These are phyloP conservation scores for Epinotia brunnichana DNA, from an alignment of 2,888 invertebrate genomes.

Conservation along the genomic window DNA sequence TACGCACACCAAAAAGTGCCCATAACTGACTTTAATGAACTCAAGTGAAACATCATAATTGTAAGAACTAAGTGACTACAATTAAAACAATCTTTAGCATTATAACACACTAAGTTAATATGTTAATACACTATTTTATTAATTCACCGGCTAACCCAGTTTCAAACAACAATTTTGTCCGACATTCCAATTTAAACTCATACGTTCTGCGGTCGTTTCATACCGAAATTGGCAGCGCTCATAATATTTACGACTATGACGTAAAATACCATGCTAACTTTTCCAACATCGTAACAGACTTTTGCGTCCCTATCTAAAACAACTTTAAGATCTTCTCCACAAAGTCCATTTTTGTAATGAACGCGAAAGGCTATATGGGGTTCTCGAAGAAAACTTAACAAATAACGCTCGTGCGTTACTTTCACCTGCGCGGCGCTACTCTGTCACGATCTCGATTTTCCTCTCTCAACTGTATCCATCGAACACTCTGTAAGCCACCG, in stretches of 20 bases:
- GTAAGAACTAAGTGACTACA: too few species aligned
- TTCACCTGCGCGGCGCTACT: conserved; percentile 31
- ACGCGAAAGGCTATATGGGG: background rate
- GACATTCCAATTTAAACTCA: conserved; percentile 14
- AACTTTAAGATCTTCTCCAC: background rate
- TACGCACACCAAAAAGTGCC: too few species aligned
- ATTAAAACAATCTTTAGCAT: too few species aligned
- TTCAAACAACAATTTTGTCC: conserved; percentile 1
- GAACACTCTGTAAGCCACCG: conserved; percentile 9
- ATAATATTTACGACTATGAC: conserved; percentile 38
- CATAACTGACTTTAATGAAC: too few species aligned
- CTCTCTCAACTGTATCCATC: conserved; percentile 11
- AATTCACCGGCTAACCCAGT: conserved; percentile 18
- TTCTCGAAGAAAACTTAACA: conserved; percentile 10
- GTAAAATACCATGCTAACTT: conserved; percentile 15
- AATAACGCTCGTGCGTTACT: conserved; percentile 35
- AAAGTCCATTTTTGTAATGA: conserved; percentile 5
- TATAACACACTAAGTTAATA: too few species aligned
- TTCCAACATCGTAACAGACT: background rate
- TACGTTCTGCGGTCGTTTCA: conserved; percentile 13
- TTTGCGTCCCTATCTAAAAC: background rate
- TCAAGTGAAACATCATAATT: too few species aligned
- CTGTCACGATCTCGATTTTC: conserved; percentile 14
- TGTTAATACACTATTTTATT: background rate
- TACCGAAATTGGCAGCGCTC: conserved; percentile 29